These are phyloP conservation scores for Drosophila prosaltans DNA, from an alignment of 1,140 invertebrate species.

Conservation along the genomic window DNA sequence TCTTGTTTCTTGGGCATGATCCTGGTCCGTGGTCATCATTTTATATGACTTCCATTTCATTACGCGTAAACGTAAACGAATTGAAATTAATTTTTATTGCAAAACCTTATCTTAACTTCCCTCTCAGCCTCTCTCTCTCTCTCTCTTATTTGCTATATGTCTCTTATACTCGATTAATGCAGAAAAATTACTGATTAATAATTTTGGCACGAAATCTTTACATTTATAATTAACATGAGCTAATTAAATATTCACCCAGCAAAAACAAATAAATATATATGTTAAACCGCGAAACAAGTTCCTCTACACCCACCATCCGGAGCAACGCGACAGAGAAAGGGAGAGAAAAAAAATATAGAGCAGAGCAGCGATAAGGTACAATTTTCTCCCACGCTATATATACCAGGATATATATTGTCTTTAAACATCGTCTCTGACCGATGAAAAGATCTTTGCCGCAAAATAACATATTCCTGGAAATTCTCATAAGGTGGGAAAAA, in stretches of 20 bases:
- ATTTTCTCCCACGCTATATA: slow-evolving; percentile 60
- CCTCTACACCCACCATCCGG: slow-evolving; percentile 40
- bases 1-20: slow-evolving; percentile 13
- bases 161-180: slow-evolving; percentile 68
- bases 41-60: slow-evolving; percentile 80
- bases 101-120: slow-evolving; percentile 42
- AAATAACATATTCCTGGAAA: slow-evolving; percentile 64
- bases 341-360: not conserved
- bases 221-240: slow-evolving; percentile 70
- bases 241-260: slow-evolving; percentile 70
- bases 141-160: slow-evolving; percentile 42
- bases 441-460: slow-evolving; percentile 72
- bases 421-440: slow-evolving; percentile 59
- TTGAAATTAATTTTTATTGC: slow-evolving; percentile 82
- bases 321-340: slow-evolving; percentile 22
- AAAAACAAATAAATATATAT: slow-evolving; percentile 33
- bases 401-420: slow-evolving; percentile 56
- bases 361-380: slow-evolving; percentile 34
- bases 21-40: slow-evolving; percentile 41
- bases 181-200: slow-evolving; percentile 78
- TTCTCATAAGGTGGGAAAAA: slow-evolving; percentile 47
- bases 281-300: slow-evolving; percentile 5
- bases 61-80: slow-evolving; percentile 79
- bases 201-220: slow-evolving; percentile 66
- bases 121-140: slow-evolving; percentile 7